A percentile compares a stretch with the other conserved stretches of the same genome.
These are phyloP conservation scores for Aurelia sp. DNA, from an alignment of 30 jellyfish, hydroid and myxozoan species.

Conservation along the genomic window DNA sequence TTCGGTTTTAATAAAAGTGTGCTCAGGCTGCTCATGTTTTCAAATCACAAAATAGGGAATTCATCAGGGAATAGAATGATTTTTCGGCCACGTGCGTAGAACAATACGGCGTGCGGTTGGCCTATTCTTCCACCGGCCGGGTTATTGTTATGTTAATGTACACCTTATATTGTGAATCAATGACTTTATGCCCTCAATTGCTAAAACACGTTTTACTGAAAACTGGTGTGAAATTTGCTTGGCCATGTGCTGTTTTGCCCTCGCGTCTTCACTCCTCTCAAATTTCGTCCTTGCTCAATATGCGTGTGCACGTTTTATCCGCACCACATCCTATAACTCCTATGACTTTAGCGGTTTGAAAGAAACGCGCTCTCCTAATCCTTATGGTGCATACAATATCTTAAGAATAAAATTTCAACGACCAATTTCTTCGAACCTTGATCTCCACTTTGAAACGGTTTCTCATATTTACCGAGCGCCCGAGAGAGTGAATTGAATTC, in stretches of 20 bases:
- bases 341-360: too few species aligned
- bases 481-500: too few species aligned
- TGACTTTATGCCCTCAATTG: constrained; percentile 45
- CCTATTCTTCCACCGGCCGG: background rate
- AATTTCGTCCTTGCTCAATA: background rate
- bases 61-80: background rate
- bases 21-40: background rate
- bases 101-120: constrained; percentile 41
- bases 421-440: too few species aligned
- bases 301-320: background rate
- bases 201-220: background rate
- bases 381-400: too few species aligned
- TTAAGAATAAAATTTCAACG: too few species aligned
- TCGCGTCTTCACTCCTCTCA: background rate
- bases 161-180: constrained; percentile 7
- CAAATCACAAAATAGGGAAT: background rate
- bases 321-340: too few species aligned
- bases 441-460: too few species aligned
- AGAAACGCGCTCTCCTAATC: too few species aligned
- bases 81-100: constrained; percentile 44
- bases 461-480: too few species aligned
- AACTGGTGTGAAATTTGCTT: constrained; percentile 36
- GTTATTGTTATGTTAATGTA: constrained; percentile 44
- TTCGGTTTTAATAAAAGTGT: background rate
- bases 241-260: constrained; percentile 18